phyloP scores from a whole-genome alignment of 92 coral and sea anemone genomes.

The Epizoanthus rinbou region DNA sequence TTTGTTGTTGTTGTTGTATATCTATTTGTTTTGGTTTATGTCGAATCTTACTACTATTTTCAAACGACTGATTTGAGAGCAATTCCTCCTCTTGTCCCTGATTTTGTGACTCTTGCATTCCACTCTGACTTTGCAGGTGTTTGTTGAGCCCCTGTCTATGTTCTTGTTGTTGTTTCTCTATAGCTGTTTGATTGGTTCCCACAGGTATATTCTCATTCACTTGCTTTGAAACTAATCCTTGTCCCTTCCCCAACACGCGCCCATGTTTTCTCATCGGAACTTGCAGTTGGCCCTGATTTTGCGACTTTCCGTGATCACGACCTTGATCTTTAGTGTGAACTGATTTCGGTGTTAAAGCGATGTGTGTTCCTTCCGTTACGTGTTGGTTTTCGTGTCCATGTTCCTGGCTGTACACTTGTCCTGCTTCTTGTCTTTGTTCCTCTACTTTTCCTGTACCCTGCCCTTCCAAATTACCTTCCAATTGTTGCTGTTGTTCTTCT shows the following conservation, averaged over 20 bases:
- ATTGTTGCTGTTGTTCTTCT: neutral
- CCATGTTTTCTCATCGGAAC: neutral
- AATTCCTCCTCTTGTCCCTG: neutral
- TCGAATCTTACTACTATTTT: neutral
- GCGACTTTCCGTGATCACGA: neutral
- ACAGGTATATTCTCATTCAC: neutral
- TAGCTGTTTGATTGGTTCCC: neutral
- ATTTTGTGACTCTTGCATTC: neutral
- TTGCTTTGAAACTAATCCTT: neutral
- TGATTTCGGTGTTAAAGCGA: neutral
- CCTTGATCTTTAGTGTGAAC: neutral
- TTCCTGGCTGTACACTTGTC: neutral
- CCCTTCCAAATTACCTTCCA: neutral
- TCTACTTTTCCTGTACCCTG: neutral
- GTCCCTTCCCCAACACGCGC: neutral
- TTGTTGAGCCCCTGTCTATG: neutral
- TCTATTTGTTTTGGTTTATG: neutral
- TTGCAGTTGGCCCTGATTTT: neutral
- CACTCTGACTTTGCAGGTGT: neutral
- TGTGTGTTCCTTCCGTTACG: neutral
- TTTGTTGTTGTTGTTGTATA: neutral
- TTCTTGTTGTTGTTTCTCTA: neutral
- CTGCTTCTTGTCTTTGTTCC: neutral
- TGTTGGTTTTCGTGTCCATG: neutral
- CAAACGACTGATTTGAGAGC: neutral